phyloP scores from a whole-genome alignment of 2,113 vertebrate species.

The Crotophaga sulcirostris region DNA sequence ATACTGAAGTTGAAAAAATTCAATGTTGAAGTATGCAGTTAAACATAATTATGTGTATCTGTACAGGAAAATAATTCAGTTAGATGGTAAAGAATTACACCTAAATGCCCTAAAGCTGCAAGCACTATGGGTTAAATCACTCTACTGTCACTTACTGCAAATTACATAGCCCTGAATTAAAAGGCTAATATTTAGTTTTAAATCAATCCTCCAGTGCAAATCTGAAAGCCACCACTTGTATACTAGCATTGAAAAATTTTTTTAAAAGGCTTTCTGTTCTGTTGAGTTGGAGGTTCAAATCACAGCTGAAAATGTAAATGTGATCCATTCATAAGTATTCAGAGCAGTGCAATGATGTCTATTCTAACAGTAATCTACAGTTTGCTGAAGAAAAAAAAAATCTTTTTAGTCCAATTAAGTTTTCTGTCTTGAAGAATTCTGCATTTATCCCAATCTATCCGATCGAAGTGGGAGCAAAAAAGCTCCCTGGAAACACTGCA shows the following conservation, averaged over 20 bases:
- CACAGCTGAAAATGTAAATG: neutral
- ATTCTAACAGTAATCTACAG: neutral
- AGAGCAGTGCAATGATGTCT: neutral
- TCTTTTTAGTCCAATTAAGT: neutral
- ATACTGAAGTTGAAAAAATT: neutral
- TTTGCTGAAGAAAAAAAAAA: neutral
- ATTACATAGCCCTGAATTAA: neutral
- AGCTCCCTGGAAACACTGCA: neutral
- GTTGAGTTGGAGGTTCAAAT: neutral
- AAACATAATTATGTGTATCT: neutral
- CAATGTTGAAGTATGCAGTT: neutral
- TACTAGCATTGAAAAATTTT: neutral
- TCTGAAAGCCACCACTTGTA: neutral
- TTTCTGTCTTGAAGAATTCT: neutral
- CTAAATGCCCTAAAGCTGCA: neutral
- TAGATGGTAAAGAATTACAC: neutral
- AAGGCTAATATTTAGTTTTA: neutral
- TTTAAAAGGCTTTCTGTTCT: constrained; percentile 12
- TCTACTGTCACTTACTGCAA: neutral
- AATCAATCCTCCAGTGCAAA: neutral
- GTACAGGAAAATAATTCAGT: neutral
- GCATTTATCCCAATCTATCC: neutral
- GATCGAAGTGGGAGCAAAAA: neutral
- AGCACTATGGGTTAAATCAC: neutral
- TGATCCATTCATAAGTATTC: neutral